Base-by-base conservation (phyloP, 1,140 invertebrate species). In the Papilio polyxenes region DNA sequence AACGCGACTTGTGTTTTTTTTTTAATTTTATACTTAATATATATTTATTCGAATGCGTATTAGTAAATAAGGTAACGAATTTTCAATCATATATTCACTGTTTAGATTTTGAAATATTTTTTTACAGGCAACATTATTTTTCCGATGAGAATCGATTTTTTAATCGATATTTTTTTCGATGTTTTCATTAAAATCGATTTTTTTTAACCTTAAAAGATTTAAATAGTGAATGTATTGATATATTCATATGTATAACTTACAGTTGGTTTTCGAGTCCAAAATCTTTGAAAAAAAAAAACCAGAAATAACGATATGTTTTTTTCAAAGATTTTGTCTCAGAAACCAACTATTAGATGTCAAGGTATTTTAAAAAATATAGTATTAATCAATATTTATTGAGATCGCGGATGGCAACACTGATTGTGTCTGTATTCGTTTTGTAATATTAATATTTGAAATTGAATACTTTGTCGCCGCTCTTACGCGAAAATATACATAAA, bases 21-120 rank as follows among this genome's bases (percentile, higher is more conserved):
- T 93, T 91, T 88, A 92, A 92, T 92, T 93, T 92, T 93, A 92
- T 93, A 93, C 91, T 93, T 92, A 91, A 89, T 87, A 91, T 88
- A 89, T 93, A 92, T 92, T 92, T 93, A 92, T 92, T 92, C 89
- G 88, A 86, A 89, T 90, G 89, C 89, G 90, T 91, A 92, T 90
- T 83, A 87, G 75, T 92, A 44, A 31, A 44, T 44, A 89, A 89
- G 87, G 74, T 79, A 84, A 59, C 53, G 76, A 78, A 78, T 78
- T 78, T 40, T 31, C n/a, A 59, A 59, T 40, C n/a, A 37, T 59
- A 40, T 31, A 74, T n/a, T 37, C 69, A 74, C 69, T 59, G 56
- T 59, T 59, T 59, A 59, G n/a, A 59, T 59, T 59, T 59, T n/a
- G 3, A n/a, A 59, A 20, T 59, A n/a, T n/a, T n/a, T 8, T 59